Conservation (phyloP, 2,113 vertebrate genomes). For the Platysternon megacephalum region DNA sequence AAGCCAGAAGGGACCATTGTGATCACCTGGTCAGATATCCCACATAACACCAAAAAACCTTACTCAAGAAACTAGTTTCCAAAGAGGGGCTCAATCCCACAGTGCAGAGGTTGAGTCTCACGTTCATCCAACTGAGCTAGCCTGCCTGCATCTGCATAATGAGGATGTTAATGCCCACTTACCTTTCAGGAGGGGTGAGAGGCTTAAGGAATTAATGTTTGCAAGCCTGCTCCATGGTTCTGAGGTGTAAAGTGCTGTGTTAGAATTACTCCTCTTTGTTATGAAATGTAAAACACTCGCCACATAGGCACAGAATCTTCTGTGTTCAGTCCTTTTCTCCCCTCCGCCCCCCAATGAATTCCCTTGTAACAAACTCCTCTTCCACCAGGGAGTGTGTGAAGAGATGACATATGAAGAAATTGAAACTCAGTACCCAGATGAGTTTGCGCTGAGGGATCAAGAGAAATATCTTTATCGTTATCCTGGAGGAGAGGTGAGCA, state of each 20-base stretch:
- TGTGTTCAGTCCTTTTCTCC: neutral
- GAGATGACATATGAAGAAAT: constrained; percentile 97
- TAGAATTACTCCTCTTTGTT: neutral
- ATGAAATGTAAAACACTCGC: accelerated
- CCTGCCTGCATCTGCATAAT: neutral
- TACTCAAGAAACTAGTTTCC: neutral
- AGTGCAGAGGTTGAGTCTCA: neutral
- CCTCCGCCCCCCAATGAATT: accelerated
- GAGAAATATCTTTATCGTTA: constrained; percentile 99
- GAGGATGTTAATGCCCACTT: neutral
- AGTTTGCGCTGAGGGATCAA: constrained; percentile 95
- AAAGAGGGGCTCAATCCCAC: neutral
- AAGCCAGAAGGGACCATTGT: neutral
- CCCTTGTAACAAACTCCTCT: neutral
- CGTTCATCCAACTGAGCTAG: neutral
- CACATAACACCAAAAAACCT: neutral
- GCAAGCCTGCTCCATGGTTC: neutral
- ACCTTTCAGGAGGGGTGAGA: no score
- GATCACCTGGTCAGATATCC: neutral
- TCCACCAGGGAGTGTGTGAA: constrained; percentile 92
- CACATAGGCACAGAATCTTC: accelerated
- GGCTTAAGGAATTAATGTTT: neutral
- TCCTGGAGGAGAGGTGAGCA: constrained; percentile 94
- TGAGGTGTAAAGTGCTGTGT: neutral
- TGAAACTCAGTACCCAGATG: constrained; percentile 90